A percentile compares a stretch with the other conserved stretches of the same genome.
Evolutionary conservation across 2,888 invertebrate genomes (phyloP).

Genomic region (Halictus ligatus): DNA sequence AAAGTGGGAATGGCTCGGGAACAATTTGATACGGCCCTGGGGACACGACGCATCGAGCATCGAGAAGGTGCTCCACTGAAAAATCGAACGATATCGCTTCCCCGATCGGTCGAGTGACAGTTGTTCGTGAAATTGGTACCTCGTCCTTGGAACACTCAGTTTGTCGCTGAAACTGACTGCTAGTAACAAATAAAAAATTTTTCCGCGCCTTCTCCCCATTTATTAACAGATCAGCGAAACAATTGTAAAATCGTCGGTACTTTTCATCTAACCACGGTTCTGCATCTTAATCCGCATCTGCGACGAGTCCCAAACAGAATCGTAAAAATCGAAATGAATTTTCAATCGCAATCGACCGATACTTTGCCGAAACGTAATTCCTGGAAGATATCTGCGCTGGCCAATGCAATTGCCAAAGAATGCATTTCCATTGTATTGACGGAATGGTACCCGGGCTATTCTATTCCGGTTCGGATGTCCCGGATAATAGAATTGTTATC

Average conservation of each 20-base stretch:
- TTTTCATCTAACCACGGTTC: too few relatives aligned
- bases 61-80: not conserved
- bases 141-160: too few relatives aligned
- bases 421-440: not conserved
- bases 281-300: too few relatives aligned
- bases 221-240: too few relatives aligned
- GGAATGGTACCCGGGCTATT: not conserved
- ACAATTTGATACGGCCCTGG: not conserved
- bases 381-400: not conserved
- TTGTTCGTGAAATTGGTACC: not conserved
- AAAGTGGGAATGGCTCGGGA: not conserved
- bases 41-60: conserved; percentile 24
- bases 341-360: not conserved
- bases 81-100: not conserved
- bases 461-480: not conserved
- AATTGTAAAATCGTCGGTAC: too few relatives aligned
- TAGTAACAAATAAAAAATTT: too few relatives aligned
- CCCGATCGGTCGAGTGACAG: not conserved
- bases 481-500: conserved; percentile 5
- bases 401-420: not conserved
- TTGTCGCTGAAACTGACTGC: too few relatives aligned
- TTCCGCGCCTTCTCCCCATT: too few relatives aligned
- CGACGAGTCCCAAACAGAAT: too few relatives aligned
- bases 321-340: too few relatives aligned
- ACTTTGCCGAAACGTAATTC: not conserved